phyloP scores from a whole-genome alignment of 2,113 vertebrate genomes.

The Phainopepla nitens region DNA sequence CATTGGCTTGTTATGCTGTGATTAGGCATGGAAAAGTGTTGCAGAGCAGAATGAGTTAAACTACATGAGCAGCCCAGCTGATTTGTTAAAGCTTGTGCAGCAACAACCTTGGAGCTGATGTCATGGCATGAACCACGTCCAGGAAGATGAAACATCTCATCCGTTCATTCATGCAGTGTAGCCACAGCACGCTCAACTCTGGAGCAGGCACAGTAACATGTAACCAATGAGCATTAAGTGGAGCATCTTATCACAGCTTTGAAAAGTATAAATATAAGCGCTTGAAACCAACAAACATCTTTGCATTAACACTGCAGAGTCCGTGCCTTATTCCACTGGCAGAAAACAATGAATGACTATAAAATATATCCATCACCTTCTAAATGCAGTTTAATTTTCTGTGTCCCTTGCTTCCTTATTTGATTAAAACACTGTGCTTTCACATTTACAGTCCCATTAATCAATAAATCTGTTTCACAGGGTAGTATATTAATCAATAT shows the following conservation, averaged over 20 bases:
- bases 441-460: background rate
- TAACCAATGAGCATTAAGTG: too few relatives aligned
- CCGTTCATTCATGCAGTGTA: background rate
- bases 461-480: background rate
- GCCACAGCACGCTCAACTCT: background rate
- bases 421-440: background rate
- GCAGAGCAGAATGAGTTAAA: background rate
- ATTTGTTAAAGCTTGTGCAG: background rate
- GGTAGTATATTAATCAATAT: background rate
- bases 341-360: background rate
- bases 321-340: fast-evolving
- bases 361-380: background rate
- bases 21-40: background rate
- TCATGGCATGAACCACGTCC: fast-evolving
- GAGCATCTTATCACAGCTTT: background rate
- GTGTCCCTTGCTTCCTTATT: background rate
- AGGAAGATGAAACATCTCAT: fast-evolving
- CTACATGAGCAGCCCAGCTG: background rate
- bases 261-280: background rate
- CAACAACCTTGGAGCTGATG: background rate
- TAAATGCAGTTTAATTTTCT: background rate
- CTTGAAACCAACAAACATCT: background rate
- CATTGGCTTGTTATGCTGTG: background rate
- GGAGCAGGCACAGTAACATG: background rate
- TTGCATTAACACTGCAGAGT: background rate